These are phyloP conservation scores for Armadillidium nasatum DNA, from an alignment of 1,140 invertebrate species.

Conservation along the genomic window DNA sequence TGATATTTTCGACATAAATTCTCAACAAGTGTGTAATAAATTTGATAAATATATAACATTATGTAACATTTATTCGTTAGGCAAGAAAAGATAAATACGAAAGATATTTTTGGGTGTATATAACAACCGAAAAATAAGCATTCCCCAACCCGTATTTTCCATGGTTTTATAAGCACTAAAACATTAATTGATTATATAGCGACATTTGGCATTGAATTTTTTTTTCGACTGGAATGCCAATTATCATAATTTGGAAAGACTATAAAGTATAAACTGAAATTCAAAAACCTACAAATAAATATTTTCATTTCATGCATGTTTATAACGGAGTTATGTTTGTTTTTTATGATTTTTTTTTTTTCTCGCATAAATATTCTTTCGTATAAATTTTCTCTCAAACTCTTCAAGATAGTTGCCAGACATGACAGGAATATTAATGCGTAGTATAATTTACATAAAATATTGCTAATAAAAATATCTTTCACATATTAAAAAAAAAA, in stretches of 20 bases:
- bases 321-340: neutral
- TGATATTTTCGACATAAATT: no score
- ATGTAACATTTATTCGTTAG: no score
- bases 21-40: no score
- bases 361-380: no score
- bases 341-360: neutral
- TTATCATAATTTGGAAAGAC: conserved; percentile 3
- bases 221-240: neutral
- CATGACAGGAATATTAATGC: neutral
- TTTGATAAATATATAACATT: no score
- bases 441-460: neutral
- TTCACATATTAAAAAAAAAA: neutral
- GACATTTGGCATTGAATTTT: neutral
- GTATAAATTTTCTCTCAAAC: no score
- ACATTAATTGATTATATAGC: neutral
- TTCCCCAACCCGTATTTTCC: no score
- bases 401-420: neutral
- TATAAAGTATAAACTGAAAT: neutral
- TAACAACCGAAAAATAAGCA: no score
- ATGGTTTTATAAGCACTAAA: no score
- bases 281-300: neutral
- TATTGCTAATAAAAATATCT: conserved; percentile 12
- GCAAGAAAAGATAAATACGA: no score
- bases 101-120: no score
- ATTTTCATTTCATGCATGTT: neutral